Conservation (phyloP, 1,140 invertebrate genomes). For the Zophobas atratus region DNA sequence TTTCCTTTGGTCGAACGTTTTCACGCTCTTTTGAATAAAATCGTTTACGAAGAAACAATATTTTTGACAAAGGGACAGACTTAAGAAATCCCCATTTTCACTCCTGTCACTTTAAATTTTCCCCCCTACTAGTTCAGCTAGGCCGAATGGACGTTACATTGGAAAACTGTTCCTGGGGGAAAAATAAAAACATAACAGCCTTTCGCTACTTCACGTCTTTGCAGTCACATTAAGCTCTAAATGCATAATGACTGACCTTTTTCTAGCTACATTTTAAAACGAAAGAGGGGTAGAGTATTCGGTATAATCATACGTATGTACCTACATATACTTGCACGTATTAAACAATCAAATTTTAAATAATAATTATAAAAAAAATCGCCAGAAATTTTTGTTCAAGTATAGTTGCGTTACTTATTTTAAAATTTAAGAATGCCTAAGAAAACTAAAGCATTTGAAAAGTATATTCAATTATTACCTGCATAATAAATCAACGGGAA, state of each 20-base stretch:
- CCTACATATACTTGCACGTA: no score
- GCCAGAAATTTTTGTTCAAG: no score
- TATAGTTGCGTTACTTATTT: no score
- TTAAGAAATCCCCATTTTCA: slow-evolving; percentile 45
- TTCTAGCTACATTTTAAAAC: slow-evolving; percentile 27
- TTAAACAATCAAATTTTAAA: no score
- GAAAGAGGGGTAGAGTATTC: neutral
- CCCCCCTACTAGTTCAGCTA: slow-evolving; percentile 45
- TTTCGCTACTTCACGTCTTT: slow-evolving; percentile 45
- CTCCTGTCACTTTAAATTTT: slow-evolving; percentile 48
- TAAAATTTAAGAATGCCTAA: neutral
- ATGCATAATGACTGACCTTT: slow-evolving; percentile 48
- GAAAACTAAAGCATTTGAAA: neutral
- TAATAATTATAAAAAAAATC: no score
- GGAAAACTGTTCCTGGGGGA: slow-evolving; percentile 46
- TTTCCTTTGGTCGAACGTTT: slow-evolving; percentile 1
- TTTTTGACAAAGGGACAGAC: slow-evolving; percentile 38
- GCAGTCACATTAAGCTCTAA: slow-evolving; percentile 44
- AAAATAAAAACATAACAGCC: slow-evolving; percentile 48
- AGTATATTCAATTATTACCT: slow-evolving; percentile 29
- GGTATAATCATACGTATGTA: no score
- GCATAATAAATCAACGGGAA: slow-evolving; percentile 35
- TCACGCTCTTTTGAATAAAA: neutral
- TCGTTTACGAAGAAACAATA: slow-evolving; percentile 1
- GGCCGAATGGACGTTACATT: slow-evolving; percentile 43